Evolutionary conservation across 2,888 invertebrate genomes (phyloP).

Genomic region (Athripsodes cinereus): DNA sequence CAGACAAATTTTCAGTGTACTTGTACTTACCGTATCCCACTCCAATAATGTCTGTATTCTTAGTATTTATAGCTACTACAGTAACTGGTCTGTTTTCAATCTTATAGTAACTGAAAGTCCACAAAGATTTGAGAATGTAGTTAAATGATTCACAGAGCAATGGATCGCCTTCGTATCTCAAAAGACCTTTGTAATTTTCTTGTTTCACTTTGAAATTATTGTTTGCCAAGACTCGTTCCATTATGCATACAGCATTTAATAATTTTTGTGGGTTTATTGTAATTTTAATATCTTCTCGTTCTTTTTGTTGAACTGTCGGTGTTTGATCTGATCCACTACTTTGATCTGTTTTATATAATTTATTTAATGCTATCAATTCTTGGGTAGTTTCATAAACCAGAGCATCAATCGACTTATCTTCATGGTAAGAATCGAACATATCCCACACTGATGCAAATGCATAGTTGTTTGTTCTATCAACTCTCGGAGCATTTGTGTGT

Average conservation of each 20-base stretch:
- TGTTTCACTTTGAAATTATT: conserved; percentile 61
- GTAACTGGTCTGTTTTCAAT: conserved; percentile 53
- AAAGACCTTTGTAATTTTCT: conserved; percentile 63
- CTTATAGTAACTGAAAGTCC: conserved; percentile 55
- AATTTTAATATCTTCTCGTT: conserved; percentile 34
- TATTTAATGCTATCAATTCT: conserved; percentile 30
- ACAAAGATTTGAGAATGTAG: conserved; percentile 60
- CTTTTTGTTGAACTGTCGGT: conserved; percentile 29
- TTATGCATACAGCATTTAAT: conserved; percentile 56
- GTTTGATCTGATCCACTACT: conserved; percentile 24
- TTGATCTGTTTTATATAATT: conserved; percentile 31
- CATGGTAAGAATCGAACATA: conserved; percentile 62
- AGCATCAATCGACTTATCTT: not conserved
- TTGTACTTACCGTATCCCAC: conserved; percentile 67
- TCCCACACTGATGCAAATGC: conserved; percentile 72
- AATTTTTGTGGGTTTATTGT: conserved; percentile 38
- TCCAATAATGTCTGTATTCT: conserved; percentile 65
- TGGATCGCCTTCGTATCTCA: conserved; percentile 51
- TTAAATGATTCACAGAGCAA: conserved; percentile 58
- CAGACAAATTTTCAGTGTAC: conserved; percentile 51
- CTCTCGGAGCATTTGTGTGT: conserved; percentile 53
- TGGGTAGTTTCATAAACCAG: not conserved
- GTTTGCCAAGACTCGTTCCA: conserved; percentile 67
- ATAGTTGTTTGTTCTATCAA: conserved; percentile 49
- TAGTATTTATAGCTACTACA: conserved; percentile 59